Evolutionary conservation across 2,797 vertebrate species (phyloP).

Genomic region (Amazona ochrocephala): DNA sequence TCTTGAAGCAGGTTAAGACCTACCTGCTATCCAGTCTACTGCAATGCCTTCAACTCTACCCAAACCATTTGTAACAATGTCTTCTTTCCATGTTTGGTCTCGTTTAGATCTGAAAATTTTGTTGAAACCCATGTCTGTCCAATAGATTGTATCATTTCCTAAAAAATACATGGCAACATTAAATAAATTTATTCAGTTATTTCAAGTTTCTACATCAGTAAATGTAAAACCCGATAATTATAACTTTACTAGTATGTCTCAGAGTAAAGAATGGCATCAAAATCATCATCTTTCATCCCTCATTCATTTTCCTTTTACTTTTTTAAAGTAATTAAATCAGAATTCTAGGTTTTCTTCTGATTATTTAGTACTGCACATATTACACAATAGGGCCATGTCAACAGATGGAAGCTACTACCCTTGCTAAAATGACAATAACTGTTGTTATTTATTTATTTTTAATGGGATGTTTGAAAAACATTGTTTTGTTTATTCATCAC

Average conservation of each 20-base stretch:
- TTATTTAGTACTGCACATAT: neutral
- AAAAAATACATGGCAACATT: neutral
- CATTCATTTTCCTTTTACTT: neutral
- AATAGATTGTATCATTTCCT: conserved; percentile 98
- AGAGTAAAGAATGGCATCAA: neutral
- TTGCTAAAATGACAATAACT: neutral
- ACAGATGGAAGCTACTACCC: neutral
- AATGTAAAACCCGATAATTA: neutral
- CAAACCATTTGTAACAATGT: conserved; percentile 93
- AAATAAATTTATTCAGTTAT: neutral
- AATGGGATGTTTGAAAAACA: neutral
- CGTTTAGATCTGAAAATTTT: conserved; percentile 93
- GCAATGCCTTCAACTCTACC: conserved; percentile 97
- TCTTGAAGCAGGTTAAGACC: neutral
- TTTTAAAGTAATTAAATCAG: neutral
- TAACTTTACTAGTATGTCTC: neutral
- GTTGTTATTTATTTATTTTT: no score
- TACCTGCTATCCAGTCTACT: conserved; percentile 97
- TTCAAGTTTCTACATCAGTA: neutral
- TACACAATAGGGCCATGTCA: neutral
- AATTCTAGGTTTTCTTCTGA: neutral
- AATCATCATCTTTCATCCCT: neutral
- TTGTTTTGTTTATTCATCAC: neutral
- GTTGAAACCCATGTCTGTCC: conserved; percentile 99
- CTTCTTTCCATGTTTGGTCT: conserved; percentile 98